A percentile compares a stretch with the other conserved stretches of the same genome.
phyloP scores from a whole-genome alignment of 2,113 vertebrate genomes.

The Antigone vipio region DNA sequence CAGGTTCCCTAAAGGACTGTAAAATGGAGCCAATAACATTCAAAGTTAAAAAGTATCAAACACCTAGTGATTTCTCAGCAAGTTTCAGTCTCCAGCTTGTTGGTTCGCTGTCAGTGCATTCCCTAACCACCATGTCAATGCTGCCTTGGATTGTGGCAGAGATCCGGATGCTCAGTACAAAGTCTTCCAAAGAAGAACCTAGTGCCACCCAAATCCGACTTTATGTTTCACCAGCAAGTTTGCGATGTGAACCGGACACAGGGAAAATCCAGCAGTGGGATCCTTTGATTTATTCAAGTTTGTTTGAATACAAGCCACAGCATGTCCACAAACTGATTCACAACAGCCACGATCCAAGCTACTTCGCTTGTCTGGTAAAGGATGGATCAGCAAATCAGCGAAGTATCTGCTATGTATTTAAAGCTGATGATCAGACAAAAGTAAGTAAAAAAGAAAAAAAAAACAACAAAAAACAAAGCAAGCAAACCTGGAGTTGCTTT shows the following conservation, averaged over 20 bases:
- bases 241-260: slow-evolving; percentile 79
- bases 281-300: slow-evolving; percentile 81
- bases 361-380: slow-evolving; percentile 89
- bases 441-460: slow-evolving; percentile 73
- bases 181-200: slow-evolving; percentile 43
- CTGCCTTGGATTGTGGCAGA: slow-evolving; percentile 95
- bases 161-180: slow-evolving; percentile 73
- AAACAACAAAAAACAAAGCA: background rate
- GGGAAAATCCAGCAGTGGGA: slow-evolving; percentile 80
- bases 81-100: slow-evolving; percentile 83
- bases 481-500: background rate
- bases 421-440: slow-evolving; percentile 87
- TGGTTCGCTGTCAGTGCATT: slow-evolving; percentile 84
- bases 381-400: slow-evolving; percentile 45
- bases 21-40: slow-evolving; percentile 79
- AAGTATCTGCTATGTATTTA: slow-evolving; percentile 90
- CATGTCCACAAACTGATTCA: slow-evolving; percentile 88
- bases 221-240: slow-evolving; percentile 74
- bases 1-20: background rate
- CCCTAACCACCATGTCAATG: slow-evolving; percentile 91
- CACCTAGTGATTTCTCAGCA: slow-evolving; percentile 47
- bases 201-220: slow-evolving; percentile 70
- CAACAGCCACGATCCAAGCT: slow-evolving; percentile 90
- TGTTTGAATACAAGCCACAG: slow-evolving; percentile 90
- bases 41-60: slow-evolving; percentile 59